These are phyloP conservation scores for Tetropium fuscum DNA, from an alignment of 2,888 invertebrate genomes.

Conservation along the genomic window DNA sequence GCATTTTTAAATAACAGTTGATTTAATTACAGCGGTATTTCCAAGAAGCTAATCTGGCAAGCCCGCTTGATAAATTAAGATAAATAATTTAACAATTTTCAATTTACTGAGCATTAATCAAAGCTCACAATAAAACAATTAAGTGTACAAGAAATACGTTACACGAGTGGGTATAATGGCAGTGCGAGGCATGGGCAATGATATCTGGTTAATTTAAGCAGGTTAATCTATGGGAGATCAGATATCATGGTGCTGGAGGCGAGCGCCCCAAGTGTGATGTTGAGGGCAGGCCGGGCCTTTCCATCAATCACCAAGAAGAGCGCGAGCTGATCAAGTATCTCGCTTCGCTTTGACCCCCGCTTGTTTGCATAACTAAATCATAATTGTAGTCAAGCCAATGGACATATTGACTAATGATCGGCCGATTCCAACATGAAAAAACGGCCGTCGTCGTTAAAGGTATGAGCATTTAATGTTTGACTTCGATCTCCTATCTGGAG, in stretches of 20 bases:
- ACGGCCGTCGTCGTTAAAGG: constrained; percentile 43
- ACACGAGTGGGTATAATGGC: constrained; percentile 8
- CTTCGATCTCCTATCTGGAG: constrained; percentile 42
- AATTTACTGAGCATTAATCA: constrained; percentile 20
- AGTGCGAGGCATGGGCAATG: constrained; percentile 17
- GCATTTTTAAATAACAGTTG: not conserved
- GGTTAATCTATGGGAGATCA: constrained; percentile 32
- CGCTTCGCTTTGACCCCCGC: constrained; percentile 60
- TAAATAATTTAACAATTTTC: constrained; percentile 17
- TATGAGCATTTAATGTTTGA: constrained; percentile 43
- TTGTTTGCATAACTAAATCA: constrained; percentile 67
- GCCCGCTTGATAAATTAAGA: not conserved
- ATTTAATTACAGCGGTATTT: not conserved
- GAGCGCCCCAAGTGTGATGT: constrained; percentile 62
- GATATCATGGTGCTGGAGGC: constrained; percentile 39
- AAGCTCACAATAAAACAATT: constrained; percentile 21
- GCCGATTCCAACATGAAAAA: constrained; percentile 55
- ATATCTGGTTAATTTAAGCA: constrained; percentile 28
- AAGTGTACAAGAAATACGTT: constrained; percentile 21
- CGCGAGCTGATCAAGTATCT: constrained; percentile 35
- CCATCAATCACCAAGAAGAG: constrained; percentile 59
- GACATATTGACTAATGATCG: constrained; percentile 66
- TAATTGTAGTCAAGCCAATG: constrained; percentile 64
- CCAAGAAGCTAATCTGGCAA: not conserved
- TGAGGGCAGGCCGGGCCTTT: constrained; percentile 52